Percentiles rank a stretch among this genome's conserved stretches.
Evolutionary conservation across 2,113 vertebrate species (phyloP).

Genomic region (Podiceps cristatus): DNA sequence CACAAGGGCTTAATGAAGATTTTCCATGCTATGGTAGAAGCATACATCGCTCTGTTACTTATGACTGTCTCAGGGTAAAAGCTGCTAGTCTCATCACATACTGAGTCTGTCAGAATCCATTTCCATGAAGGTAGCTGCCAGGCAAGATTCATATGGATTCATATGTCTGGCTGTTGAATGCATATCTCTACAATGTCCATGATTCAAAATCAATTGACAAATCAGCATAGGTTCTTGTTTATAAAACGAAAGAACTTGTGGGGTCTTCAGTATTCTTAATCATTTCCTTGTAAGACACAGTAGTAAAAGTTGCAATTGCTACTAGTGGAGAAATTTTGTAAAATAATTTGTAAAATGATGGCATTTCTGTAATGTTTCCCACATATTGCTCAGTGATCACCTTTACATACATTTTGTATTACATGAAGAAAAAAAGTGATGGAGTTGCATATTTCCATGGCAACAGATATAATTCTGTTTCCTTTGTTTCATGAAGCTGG

Average conservation of each 20-base stretch:
- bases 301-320: neutral
- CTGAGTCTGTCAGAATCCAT: constrained; percentile 24
- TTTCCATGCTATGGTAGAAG: neutral
- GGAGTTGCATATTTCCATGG: neutral
- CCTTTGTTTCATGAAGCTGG: neutral
- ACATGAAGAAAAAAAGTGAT: neutral
- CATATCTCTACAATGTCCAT: neutral
- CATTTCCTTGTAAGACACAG: neutral
- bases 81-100: constrained; percentile 13
- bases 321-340: neutral
- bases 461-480: constrained; percentile 35
- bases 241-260: neutral
- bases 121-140: constrained; percentile 44
- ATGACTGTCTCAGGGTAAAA: constrained; percentile 4
- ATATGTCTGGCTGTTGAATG: neutral
- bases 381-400: neutral
- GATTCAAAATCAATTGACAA: constrained; percentile 1
- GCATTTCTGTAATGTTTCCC: neutral
- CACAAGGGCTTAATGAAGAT: neutral
- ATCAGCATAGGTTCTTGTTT: neutral
- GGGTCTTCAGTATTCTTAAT: neutral
- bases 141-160: neutral
- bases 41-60: neutral
- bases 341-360: neutral
- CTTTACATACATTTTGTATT: neutral